Conservation (phyloP, 2,113 vertebrate species). For the Atlantisia rogersi region DNA sequence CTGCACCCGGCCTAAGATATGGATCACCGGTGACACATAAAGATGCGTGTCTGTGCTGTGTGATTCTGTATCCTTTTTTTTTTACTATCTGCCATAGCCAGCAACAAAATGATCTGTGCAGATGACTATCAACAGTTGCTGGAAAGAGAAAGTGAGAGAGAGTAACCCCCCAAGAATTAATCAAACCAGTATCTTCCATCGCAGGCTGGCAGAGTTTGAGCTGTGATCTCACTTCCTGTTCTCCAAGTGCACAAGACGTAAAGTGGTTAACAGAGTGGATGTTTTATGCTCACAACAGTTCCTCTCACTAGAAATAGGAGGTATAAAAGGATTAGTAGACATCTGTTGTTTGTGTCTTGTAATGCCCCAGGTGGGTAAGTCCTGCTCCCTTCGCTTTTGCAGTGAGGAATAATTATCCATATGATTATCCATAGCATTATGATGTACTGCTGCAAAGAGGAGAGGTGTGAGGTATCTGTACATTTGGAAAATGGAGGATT, state of each 20-base stretch:
- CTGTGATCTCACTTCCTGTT: background rate
- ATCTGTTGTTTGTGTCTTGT: slow-evolving; percentile 24
- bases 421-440: background rate
- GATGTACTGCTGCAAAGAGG: background rate
- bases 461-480: background rate
- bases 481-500: background rate
- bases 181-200: background rate
- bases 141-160: background rate
- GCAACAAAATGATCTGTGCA: slow-evolving; percentile 21
- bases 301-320: background rate
- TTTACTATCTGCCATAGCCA: slow-evolving; percentile 32
- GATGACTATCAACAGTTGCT: background rate
- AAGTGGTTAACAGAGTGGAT: background rate
- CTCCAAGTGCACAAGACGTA: background rate
- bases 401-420: background rate
- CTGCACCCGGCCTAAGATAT: slow-evolving; percentile 19
- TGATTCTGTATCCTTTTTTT: background rate
- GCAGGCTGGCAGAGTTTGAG: background rate
- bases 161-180: background rate
- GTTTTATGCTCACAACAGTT: background rate
- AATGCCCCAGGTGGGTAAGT: background rate
- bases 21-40: slow-evolving; percentile 26
- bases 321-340: background rate
- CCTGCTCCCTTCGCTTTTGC: background rate
- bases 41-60: background rate